These are phyloP conservation scores for Bembecia ichneumoniformis DNA, from an alignment of 2,888 invertebrate genomes.

Conservation along the genomic window DNA sequence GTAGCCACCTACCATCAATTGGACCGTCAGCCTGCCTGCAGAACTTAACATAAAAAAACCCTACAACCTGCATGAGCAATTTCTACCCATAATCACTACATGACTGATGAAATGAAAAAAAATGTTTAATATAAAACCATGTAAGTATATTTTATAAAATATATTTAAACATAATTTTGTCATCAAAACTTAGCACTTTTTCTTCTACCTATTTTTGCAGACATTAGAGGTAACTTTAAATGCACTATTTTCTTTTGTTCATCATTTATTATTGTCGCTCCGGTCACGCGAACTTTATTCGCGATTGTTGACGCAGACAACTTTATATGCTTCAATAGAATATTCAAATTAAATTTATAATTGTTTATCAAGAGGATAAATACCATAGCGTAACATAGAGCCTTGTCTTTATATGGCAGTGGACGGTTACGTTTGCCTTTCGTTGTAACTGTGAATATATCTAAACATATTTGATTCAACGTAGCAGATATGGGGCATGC, in stretches of 20 bases:
- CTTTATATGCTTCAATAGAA: constrained; percentile 35
- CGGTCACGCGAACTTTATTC: constrained; percentile 37
- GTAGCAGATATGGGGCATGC: constrained; percentile 36
- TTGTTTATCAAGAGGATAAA: constrained; percentile 46
- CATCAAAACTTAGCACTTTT: not conserved
- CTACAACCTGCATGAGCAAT: too few species aligned
- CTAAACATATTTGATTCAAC: constrained; percentile 37
- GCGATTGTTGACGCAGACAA: constrained; percentile 28
- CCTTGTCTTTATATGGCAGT: constrained; percentile 43
- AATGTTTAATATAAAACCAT: too few species aligned
- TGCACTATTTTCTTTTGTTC: constrained; percentile 36
- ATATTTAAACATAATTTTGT: too few species aligned
- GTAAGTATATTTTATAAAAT: too few species aligned
- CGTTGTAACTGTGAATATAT: constrained; percentile 29
- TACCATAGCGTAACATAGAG: constrained; percentile 47
- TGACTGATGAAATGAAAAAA: too few species aligned
- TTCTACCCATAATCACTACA: too few species aligned
- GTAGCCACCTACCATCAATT: too few species aligned
- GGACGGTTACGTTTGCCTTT: constrained; percentile 35
- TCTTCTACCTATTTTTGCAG: not conserved
- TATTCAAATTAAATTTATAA: constrained; percentile 39
- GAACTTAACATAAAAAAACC: too few species aligned
- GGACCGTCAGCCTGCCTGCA: too few species aligned
- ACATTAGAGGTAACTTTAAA: constrained; percentile 39
- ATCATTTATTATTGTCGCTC: constrained; percentile 29